Evolutionary conservation across 2,888 invertebrate genomes (phyloP), one percentile per base, ranked within the genome.

Genomic region (Agrotis clavis): DNA sequence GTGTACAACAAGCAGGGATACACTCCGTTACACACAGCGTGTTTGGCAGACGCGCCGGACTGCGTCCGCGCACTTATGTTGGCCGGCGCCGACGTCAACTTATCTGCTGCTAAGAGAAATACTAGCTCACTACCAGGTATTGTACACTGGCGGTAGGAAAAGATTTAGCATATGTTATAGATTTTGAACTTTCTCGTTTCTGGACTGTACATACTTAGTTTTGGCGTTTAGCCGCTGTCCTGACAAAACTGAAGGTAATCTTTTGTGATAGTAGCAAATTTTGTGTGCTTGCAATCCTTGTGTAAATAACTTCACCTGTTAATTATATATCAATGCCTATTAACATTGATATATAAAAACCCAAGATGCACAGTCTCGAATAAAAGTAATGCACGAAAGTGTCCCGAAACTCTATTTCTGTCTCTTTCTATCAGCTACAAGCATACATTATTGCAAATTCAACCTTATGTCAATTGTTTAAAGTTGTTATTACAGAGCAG

Each of bases 61-160:
- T 99, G 98, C 90, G 98, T 99, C 0, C 98, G 98, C 88, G 98
- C 98, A 3, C 94, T 99, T 18, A 92, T 99, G 45, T 90, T 98
- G 16, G 98, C 98, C 51, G 99, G 99, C 1, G 99, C 99, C 0
- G 98, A 99, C 92, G 98, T 98, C 6, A 98, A 98, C 89, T 96
- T 98, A 50, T 95, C 97, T 5, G 98, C 98, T 0, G 96, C 97
- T 2, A 92, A 90, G 67, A 86, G 91, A 21, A 85, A 96, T 41
- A 94, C 91, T 0, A 88, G 87, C 67, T 82, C 90, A 0, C 80
- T 92, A 64, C 95, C 95, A 71, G 95, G 95, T 94, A 84, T 51
- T 18, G n/a, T 5, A 7, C 35, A 11, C 2, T 35, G 9, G 18
- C 16, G 21, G 54, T n/a, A 41, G 19, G 18, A 48, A 74, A 54